Evolutionary conservation across 2,113 vertebrate species (phyloP).

Genomic region (Cnemophilus loriae): DNA sequence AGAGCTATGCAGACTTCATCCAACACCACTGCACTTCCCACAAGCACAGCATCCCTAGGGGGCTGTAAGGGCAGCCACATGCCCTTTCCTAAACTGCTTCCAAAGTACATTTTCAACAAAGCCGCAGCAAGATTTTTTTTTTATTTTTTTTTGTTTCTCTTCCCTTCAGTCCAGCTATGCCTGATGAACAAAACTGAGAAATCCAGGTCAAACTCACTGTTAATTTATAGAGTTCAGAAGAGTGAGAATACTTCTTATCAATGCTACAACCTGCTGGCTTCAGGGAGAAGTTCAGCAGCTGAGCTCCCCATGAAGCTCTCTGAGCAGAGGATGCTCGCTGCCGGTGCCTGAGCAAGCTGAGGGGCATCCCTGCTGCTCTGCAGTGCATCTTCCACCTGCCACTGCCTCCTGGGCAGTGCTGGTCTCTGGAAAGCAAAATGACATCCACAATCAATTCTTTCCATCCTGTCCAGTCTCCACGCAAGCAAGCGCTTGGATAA

Average conservation of each 20-base stretch:
- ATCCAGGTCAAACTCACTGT: background rate
- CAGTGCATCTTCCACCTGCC: background rate
- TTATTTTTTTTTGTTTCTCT: background rate
- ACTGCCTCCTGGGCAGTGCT: background rate
- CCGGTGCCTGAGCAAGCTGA: background rate
- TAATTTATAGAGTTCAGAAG: background rate
- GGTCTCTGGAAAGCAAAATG: background rate
- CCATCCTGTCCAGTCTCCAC: background rate
- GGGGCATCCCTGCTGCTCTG: background rate
- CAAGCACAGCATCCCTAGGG: background rate
- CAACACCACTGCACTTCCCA: background rate
- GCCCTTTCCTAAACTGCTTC: constrained; percentile 8
- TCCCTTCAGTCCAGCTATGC: background rate
- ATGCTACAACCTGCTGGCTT: background rate
- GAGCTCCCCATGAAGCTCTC: background rate
- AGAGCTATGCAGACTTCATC: background rate
- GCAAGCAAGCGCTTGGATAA: background rate
- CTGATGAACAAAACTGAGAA: background rate
- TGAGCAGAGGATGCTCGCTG: background rate
- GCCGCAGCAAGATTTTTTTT: background rate
- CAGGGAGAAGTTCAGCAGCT: background rate
- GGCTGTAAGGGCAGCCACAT: background rate
- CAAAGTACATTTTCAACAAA: constrained; percentile 1
- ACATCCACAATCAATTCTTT: background rate
- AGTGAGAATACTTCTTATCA: background rate